phyloP scores from a whole-genome alignment of 2,113 vertebrate species.

The Elaphurus davidianus region DNA sequence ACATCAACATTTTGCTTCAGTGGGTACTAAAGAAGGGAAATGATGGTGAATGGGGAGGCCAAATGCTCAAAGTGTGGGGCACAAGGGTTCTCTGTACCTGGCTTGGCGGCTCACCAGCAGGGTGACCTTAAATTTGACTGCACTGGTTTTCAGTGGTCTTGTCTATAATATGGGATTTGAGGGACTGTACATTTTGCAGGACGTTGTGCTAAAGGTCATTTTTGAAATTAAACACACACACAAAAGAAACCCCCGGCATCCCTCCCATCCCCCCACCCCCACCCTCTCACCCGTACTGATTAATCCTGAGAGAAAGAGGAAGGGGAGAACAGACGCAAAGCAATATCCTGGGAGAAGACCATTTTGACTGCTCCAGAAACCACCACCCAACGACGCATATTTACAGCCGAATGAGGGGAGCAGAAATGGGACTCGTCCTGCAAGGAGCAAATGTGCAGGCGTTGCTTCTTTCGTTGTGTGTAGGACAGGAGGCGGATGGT shows the following conservation, averaged over 20 bases:
- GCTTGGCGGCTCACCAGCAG: neutral
- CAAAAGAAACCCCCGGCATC: neutral
- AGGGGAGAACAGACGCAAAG: neutral
- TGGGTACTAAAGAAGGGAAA: neutral
- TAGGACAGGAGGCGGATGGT: neutral
- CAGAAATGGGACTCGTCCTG: neutral
- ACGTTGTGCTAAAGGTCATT: neutral
- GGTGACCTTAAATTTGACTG: neutral
- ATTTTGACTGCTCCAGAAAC: neutral
- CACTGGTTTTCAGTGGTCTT: neutral
- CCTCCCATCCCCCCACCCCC: neutral
- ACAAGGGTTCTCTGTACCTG: neutral
- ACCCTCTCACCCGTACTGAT: neutral
- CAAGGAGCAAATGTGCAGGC: neutral
- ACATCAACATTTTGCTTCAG: neutral
- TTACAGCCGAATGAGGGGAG: neutral
- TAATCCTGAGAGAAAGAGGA: neutral
- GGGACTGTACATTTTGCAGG: neutral
- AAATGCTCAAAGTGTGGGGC: rapidly evolving
- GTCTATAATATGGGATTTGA: neutral
- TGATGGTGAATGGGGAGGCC: neutral
- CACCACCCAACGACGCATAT: too few species aligned
- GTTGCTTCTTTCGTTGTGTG: too few species aligned
- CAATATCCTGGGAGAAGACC: neutral
- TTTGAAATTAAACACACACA: neutral